Conservation (phyloP, 2,888 invertebrate species). For the Polydrusus cervinus region DNA sequence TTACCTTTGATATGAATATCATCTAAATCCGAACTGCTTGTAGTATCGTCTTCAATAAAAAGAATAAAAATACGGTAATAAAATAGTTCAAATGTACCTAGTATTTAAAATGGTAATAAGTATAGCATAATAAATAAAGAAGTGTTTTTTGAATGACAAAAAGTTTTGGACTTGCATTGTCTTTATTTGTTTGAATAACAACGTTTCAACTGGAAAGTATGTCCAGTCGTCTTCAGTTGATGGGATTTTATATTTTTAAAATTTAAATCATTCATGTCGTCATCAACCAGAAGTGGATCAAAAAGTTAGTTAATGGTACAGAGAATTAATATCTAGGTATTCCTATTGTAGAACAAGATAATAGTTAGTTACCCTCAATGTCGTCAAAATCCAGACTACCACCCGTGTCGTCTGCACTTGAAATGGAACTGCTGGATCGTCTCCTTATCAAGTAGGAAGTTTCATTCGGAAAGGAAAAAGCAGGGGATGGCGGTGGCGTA, state of each 20-base stretch:
- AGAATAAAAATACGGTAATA: neutral
- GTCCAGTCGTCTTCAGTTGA: too few species aligned
- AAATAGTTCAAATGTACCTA: neutral
- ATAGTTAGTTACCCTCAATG: conserved; percentile 33
- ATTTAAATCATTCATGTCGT: too few species aligned
- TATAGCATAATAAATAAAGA: too few species aligned
- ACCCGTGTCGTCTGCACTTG: conserved; percentile 66
- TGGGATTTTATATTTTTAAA: too few species aligned
- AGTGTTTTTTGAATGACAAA: too few species aligned
- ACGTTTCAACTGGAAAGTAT: too few species aligned
- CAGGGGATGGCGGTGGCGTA: conserved; percentile 75
- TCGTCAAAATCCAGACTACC: conserved; percentile 39
- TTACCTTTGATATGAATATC: conserved; percentile 20
- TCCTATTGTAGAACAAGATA: neutral
- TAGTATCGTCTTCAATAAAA: conserved; percentile 1
- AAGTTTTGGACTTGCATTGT: too few species aligned
- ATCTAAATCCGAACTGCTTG: conserved; percentile 21
- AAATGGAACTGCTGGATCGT: conserved; percentile 89
- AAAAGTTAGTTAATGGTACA: too few species aligned
- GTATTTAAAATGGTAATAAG: too few species aligned
- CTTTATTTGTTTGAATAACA: too few species aligned
- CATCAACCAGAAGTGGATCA: too few species aligned
- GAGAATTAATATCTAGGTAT: too few species aligned
- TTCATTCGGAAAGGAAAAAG: conserved; percentile 76
- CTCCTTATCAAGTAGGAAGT: conserved; percentile 87